Conservation (phyloP, 2,113 vertebrate species). For the Apteryx mantelli region DNA sequence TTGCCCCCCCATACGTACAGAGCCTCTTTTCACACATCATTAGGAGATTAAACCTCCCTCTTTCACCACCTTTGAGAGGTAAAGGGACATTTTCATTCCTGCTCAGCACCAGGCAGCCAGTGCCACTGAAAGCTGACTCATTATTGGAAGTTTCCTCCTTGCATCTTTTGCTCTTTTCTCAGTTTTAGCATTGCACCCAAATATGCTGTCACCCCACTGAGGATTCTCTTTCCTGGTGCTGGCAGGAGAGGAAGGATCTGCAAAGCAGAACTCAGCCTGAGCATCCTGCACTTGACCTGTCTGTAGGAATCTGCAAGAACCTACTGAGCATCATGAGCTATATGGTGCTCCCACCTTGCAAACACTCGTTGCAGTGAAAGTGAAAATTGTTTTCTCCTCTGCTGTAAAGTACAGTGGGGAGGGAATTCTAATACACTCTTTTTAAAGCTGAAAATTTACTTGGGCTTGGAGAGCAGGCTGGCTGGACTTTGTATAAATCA, state of each 20-base stretch:
- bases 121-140: not conserved
- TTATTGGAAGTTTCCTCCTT: not conserved
- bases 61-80: not conserved
- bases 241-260: not conserved
- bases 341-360: not conserved
- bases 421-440: not conserved
- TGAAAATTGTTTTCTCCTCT: not conserved
- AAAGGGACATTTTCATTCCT: not conserved
- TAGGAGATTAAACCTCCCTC: not conserved
- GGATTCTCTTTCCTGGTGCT: not conserved
- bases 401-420: not conserved
- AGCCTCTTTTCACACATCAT: not conserved
- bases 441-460: not conserved
- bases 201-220: not conserved
- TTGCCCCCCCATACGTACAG: not conserved
- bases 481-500: not conserved
- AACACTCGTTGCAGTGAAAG: not conserved
- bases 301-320: not conserved
- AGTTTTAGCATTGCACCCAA: not conserved
- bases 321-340: not conserved
- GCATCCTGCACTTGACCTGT: not conserved
- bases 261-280: not conserved
- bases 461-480: not conserved
- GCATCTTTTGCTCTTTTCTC: not conserved
- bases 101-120: not conserved